Evolutionary conservation across 1,140 invertebrate species (phyloP).

Genomic region (Protaetia brevitarsis): DNA sequence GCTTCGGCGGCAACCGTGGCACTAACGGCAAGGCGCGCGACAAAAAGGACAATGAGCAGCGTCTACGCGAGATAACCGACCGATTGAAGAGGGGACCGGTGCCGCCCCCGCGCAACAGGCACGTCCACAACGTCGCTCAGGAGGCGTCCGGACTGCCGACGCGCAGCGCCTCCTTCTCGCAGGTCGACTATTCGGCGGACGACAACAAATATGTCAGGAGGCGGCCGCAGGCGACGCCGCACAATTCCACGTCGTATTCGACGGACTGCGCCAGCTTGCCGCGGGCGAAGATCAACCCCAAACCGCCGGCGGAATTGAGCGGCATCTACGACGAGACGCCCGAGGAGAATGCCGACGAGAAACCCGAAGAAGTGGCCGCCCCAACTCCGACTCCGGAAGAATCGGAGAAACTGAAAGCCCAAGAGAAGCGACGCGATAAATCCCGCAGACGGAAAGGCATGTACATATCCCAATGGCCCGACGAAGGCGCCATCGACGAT

Average conservation of each 20-base stretch:
- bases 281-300: constrained; percentile 29
- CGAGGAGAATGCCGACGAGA: not conserved
- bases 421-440: constrained; percentile 56
- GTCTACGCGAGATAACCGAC: constrained; percentile 72
- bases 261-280: constrained; percentile 23
- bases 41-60: constrained; percentile 59
- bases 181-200: constrained; percentile 65
- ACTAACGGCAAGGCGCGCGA: constrained; percentile 47
- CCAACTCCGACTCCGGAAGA: not conserved
- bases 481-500: constrained; percentile 43
- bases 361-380: not conserved
- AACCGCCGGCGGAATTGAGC: not conserved
- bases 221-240: not conserved
- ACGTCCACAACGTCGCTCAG: constrained; percentile 39
- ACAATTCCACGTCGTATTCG: not conserved
- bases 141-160: constrained; percentile 56
- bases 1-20: constrained; percentile 67
- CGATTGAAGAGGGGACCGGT: constrained; percentile 58
- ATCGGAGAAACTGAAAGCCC: constrained; percentile 15
- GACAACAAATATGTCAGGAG: constrained; percentile 48
- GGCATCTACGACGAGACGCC: constrained; percentile 1
- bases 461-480: constrained; percentile 69
- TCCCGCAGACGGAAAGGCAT: constrained; percentile 68
- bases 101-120: constrained; percentile 48
- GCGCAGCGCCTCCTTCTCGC: constrained; percentile 79